These are phyloP conservation scores for Porites rus DNA, from an alignment of 92 coral and sea anemone genomes.

Conservation along the genomic window DNA sequence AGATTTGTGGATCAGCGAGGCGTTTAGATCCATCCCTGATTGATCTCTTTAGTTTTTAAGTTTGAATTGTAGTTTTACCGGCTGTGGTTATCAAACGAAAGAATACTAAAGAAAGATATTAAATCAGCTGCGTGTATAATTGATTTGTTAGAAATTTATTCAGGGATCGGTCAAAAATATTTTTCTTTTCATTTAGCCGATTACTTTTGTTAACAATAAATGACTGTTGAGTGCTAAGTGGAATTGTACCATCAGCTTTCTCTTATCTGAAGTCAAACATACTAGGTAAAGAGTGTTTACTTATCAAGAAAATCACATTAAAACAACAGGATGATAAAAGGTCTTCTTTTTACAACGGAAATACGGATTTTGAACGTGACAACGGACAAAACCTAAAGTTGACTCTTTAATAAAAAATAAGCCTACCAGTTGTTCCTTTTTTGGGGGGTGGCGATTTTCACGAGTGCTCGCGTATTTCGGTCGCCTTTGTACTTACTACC, in stretches of 20 bases:
- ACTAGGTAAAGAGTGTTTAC: neutral
- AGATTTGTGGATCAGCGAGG: too few species aligned
- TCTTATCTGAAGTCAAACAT: neutral
- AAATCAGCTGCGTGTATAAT: neutral
- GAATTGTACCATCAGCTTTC: neutral
- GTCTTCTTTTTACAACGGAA: neutral
- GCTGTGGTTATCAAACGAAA: neutral
- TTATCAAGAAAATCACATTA: constrained; percentile 1
- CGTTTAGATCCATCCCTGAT: neutral
- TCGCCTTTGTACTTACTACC: too few species aligned
- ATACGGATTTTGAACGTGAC: neutral
- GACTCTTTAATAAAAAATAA: too few species aligned
- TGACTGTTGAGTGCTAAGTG: neutral
- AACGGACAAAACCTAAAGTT: neutral
- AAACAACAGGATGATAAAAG: neutral
- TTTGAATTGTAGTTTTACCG: neutral
- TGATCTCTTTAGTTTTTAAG: neutral
- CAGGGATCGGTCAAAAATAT: neutral
- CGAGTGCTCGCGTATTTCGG: too few species aligned
- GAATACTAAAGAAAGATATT: neutral
- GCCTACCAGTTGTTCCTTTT: too few species aligned
- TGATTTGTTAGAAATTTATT: neutral
- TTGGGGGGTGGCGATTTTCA: too few species aligned
- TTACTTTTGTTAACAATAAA: too few species aligned
- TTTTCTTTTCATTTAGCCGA: neutral